phyloP scores from a whole-genome alignment of 2,888 invertebrate species.

The Diaperis boleti region DNA sequence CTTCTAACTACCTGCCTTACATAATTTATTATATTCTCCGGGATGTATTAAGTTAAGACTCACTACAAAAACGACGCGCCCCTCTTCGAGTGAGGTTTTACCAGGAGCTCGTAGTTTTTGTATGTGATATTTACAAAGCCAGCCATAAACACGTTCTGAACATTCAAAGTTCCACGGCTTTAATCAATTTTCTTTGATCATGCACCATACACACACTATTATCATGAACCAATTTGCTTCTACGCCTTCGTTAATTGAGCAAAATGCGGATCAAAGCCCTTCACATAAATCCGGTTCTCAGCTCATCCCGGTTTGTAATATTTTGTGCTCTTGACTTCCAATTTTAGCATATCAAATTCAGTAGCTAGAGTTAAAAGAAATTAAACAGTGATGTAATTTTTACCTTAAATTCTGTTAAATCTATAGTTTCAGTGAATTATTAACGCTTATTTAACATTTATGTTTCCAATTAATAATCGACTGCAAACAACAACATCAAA shows the following conservation, averaged over 20 bases:
- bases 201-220: slow-evolving; percentile 28
- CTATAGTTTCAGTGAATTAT: no score
- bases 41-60: slow-evolving; percentile 43
- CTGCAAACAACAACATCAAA: no score
- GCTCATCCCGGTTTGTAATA: slow-evolving; percentile 13
- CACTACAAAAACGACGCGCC: slow-evolving; percentile 36
- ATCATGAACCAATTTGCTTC: slow-evolving; percentile 37
- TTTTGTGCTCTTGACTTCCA: not conserved
- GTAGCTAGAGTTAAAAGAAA: no score
- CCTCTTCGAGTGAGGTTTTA: slow-evolving; percentile 2
- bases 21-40: slow-evolving; percentile 49
- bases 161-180: slow-evolving; percentile 33
- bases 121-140: slow-evolving; percentile 26
- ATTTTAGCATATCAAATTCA: not conserved
- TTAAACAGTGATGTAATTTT: no score
- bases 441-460: no score
- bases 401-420: no score
- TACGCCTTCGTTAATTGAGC: slow-evolving; percentile 33
- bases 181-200: slow-evolving; percentile 40
- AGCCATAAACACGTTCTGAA: slow-evolving; percentile 32
- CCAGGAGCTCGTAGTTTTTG: slow-evolving; percentile 5
- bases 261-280: slow-evolving; percentile 37
- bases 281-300: slow-evolving; percentile 23
- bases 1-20: slow-evolving; percentile 48
- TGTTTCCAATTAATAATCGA: no score